Conservation (phyloP, 2,888 invertebrate genomes). For the Xestia sexstrigata region DNA sequence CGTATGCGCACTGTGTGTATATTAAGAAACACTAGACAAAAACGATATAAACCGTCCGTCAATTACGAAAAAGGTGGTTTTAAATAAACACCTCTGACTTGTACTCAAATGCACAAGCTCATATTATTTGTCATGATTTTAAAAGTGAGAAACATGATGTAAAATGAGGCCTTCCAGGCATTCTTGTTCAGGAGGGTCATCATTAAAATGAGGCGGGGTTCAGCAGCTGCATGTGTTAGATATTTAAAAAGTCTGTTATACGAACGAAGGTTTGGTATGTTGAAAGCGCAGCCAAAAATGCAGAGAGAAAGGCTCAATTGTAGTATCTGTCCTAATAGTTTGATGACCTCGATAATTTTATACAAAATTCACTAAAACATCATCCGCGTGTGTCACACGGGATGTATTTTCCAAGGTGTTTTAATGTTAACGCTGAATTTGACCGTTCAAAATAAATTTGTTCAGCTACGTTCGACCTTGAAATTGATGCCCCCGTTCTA, state of each 20-base stretch:
- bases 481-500: constrained; percentile 87
- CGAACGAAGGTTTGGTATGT: not conserved
- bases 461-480: constrained; percentile 85
- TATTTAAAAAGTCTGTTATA: not conserved
- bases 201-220: constrained; percentile 14
- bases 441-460: constrained; percentile 82
- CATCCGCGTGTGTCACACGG: constrained; percentile 67
- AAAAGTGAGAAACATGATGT: not conserved
- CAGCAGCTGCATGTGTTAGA: not conserved
- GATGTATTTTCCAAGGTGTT: constrained; percentile 76
- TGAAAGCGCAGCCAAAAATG: constrained; percentile 8
- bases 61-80: constrained; percentile 68
- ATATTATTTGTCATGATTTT: constrained; percentile 19
- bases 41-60: constrained; percentile 71
- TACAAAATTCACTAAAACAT: constrained; percentile 39
- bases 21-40: constrained; percentile 76
- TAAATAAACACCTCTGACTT: constrained; percentile 43
- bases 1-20: constrained; percentile 78
- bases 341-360: constrained; percentile 54
- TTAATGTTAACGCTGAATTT: constrained; percentile 75
- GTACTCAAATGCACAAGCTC: constrained; percentile 5
- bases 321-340: constrained; percentile 38
- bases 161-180: constrained; percentile 12
- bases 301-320: constrained; percentile 30
- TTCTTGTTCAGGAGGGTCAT: not conserved